Evolutionary conservation across 1,140 invertebrate genomes (phyloP).

Genomic region (Campodea augens): DNA sequence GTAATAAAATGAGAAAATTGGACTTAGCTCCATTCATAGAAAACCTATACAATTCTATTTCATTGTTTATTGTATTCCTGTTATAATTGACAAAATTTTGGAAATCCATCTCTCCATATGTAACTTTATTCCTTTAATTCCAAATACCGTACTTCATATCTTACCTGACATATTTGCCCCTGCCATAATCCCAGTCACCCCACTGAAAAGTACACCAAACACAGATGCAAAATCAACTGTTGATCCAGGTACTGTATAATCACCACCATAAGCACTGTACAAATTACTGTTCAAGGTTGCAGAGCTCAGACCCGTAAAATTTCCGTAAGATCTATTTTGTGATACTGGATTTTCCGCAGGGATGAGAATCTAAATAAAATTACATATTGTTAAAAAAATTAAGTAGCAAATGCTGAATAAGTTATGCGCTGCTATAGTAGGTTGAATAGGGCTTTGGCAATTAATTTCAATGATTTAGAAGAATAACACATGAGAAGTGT

Average conservation of each 20-base stretch:
- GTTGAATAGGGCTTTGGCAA: no score
- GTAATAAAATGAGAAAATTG: no score
- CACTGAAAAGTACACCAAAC: slow-evolving; percentile 85
- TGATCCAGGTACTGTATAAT: slow-evolving; percentile 53
- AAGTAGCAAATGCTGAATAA: not conserved
- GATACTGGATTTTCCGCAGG: slow-evolving; percentile 46
- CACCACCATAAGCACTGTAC: slow-evolving; percentile 51
- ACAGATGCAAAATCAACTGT: slow-evolving; percentile 71
- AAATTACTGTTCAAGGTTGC: slow-evolving; percentile 57
- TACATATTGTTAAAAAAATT: not conserved
- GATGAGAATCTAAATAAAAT: slow-evolving; percentile 37
- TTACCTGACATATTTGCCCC: slow-evolving; percentile 97
- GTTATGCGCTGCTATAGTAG: not conserved
- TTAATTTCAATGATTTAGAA: no score
- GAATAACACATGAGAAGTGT: no score
- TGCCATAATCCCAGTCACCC: slow-evolving; percentile 97
- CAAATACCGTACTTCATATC: slow-evolving; percentile 14
- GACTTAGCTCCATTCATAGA: no score
- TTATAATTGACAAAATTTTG: slow-evolving; percentile 4
- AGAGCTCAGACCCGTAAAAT: slow-evolving; percentile 60
- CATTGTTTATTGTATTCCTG: slow-evolving; percentile 9
- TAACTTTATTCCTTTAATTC: slow-evolving; percentile 3
- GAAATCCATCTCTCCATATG: slow-evolving; percentile 4
- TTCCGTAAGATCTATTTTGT: slow-evolving; percentile 34
- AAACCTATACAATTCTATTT: slow-evolving; percentile 7